Evolutionary conservation across 2,113 vertebrate genomes (phyloP).

Genomic region (Dipodomys ordii): DNA sequence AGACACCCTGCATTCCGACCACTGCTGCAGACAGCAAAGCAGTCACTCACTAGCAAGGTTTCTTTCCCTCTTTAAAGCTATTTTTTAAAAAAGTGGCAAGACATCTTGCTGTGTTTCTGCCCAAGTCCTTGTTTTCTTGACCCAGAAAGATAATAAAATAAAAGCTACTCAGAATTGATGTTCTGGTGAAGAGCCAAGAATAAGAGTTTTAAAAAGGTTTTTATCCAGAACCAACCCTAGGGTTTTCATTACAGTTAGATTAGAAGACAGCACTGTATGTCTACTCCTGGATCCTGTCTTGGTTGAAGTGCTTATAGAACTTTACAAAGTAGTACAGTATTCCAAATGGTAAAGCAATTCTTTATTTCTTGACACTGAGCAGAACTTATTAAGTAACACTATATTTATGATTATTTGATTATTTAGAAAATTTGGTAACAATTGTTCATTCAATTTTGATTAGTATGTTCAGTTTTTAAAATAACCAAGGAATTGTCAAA

Average conservation of each 20-base stretch:
- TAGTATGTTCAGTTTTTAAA: constrained; percentile 59
- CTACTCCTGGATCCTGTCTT: not conserved
- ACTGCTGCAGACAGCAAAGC: no score
- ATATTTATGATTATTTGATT: constrained; percentile 56
- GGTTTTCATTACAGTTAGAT: not conserved
- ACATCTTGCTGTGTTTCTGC: not conserved
- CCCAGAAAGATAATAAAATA: constrained; percentile 52
- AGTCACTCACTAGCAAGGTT: fast-evolving
- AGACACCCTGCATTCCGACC: not conserved
- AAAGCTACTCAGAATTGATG: not conserved
- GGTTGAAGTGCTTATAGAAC: not conserved
- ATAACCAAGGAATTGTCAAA: constrained; percentile 58
- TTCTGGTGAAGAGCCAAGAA: not conserved
- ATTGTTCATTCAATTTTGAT: constrained; percentile 62
- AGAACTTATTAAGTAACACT: constrained; percentile 50
- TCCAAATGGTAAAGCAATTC: not conserved
- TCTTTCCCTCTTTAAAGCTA: not conserved
- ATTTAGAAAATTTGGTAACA: constrained; percentile 69
- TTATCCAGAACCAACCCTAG: not conserved
- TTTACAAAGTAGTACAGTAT: constrained; percentile 2
- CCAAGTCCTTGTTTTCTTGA: not conserved
- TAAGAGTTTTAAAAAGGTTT: not conserved
- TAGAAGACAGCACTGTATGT: not conserved
- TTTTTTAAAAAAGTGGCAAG: not conserved
- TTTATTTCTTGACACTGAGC: not conserved